These are phyloP conservation scores for Anneissia japonica DNA, from an alignment of 35 echinoderm and acorn worm genomes.

Conservation along the genomic window DNA sequence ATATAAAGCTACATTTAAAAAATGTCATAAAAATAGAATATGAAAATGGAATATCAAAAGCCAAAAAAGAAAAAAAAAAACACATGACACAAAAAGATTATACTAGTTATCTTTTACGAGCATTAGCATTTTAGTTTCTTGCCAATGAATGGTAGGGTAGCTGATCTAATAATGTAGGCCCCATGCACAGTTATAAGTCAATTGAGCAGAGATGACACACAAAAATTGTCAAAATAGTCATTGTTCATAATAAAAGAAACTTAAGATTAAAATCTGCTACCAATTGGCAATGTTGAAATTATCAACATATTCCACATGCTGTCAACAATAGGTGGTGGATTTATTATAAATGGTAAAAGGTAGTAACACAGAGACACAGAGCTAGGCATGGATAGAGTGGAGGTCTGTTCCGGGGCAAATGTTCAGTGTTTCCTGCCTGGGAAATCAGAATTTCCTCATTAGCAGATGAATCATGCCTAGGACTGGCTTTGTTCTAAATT, in stretches of 20 bases:
- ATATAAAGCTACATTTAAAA: too few species aligned
- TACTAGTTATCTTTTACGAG: too few species aligned
- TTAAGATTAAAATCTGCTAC: background rate
- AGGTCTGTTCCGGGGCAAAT: background rate
- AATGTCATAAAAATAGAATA: too few species aligned
- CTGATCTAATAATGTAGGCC: too few species aligned
- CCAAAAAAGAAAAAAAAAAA: too few species aligned
- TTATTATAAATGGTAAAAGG: background rate
- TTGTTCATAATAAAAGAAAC: background rate
- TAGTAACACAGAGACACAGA: background rate
- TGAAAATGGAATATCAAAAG: too few species aligned
- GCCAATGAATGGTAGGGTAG: too few species aligned
- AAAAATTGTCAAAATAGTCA: too few species aligned
- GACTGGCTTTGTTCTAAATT: background rate
- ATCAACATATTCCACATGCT: background rate
- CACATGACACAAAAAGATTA: too few species aligned
- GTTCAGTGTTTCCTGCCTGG: background rate
- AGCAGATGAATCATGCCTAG: background rate
- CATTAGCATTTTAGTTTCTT: too few species aligned
- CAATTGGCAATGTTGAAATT: background rate
- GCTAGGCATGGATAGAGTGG: background rate
- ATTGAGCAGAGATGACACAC: too few species aligned
- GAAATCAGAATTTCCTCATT: background rate
- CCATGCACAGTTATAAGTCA: too few species aligned
- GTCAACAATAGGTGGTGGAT: background rate